Percentiles rank a stretch among this genome's conserved stretches.
Evolutionary conservation across 2,797 vertebrate species (phyloP).

Genomic region (Siniperca obscura): DNA sequence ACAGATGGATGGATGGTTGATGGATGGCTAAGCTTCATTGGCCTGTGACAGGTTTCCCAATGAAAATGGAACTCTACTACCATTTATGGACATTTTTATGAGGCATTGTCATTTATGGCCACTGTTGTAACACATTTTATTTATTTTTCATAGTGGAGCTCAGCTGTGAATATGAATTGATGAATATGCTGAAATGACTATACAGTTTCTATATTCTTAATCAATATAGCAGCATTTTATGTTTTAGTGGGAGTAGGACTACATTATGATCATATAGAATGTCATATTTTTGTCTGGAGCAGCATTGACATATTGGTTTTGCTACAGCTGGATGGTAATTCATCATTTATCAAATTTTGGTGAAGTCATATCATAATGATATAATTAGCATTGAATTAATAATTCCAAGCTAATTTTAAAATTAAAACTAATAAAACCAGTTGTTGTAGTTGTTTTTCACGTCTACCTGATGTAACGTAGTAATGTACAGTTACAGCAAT

Average conservation of each 20-base stretch:
- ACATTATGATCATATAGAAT: neutral
- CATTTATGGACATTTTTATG: slow-evolving; percentile 49
- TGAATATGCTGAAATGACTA: slow-evolving; percentile 17
- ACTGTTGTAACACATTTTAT: neutral
- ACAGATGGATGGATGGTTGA: slow-evolving; percentile 74
- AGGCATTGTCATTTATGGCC: slow-evolving; percentile 41
- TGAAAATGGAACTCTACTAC: slow-evolving; percentile 34
- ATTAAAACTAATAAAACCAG: neutral
- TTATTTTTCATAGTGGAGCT: slow-evolving; percentile 21
- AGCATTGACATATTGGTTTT: neutral
- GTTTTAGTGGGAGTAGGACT: neutral
- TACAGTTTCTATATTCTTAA: slow-evolving; percentile 6
- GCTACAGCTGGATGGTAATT: neutral
- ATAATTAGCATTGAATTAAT: neutral
- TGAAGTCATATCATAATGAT: neutral
- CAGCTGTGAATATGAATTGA: slow-evolving; percentile 4
- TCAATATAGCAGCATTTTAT: neutral
- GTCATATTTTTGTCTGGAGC: neutral
- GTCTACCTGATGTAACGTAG: neutral
- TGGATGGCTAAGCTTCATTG: slow-evolving; percentile 58
- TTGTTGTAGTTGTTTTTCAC: neutral
- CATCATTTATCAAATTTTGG: neutral
- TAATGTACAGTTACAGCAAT: neutral
- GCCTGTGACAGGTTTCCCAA: slow-evolving; percentile 38
- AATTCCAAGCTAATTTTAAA: neutral